Evolutionary conservation across 2,797 vertebrate species (phyloP), one percentile per base, ranked within the genome.

Genomic region (Hafferia zeledoni): DNA sequence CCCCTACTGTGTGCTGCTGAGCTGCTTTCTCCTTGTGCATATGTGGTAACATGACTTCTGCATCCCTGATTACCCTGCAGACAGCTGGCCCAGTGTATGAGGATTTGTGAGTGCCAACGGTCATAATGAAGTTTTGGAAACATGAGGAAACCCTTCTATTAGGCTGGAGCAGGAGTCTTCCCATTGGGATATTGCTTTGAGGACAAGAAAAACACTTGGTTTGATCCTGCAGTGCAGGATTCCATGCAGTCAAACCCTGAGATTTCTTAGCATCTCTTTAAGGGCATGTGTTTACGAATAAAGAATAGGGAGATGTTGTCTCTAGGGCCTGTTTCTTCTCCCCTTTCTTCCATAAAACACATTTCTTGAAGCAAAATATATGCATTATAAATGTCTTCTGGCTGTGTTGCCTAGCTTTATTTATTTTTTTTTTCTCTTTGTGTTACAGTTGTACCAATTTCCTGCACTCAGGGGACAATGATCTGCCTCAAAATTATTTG

Each of bases 401-500:
- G 56, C 68, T 87, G 30, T 83, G 68, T 60, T 71, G 49, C 64
- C 70, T 56, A 52, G n/a, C 20, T 44, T 74, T 47, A 15, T 27
- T 50, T 17, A 28, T 80, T 70, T 50, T 17, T 50, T 80, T 70
- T 52, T n/a, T 3, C 49, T 77, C 25, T 75, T 67, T 89, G 43
- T 81, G 17, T 91, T 91, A 55, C 39, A 72, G 39, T 91, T 52
- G 55, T 75, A 72, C 67, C 6, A 4, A 43, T 87, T 93, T 56
- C 67, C 72, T 91, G 55, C 33, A 78, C 79, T 88, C 83, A 27
- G 69, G 74, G 39, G 75, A 92, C 52, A 80, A 33, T 46, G 43
- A 83, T 83, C 52, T 86, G 50, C 61, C 46, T 65, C 76, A 91
- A 91, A 88, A 88, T 86, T 67, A 59, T 65, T 93, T 92, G 89